Evolutionary conservation across 2,888 invertebrate species (phyloP), one percentile per base, ranked within the genome.

Genomic region (Metalampra italica): DNA sequence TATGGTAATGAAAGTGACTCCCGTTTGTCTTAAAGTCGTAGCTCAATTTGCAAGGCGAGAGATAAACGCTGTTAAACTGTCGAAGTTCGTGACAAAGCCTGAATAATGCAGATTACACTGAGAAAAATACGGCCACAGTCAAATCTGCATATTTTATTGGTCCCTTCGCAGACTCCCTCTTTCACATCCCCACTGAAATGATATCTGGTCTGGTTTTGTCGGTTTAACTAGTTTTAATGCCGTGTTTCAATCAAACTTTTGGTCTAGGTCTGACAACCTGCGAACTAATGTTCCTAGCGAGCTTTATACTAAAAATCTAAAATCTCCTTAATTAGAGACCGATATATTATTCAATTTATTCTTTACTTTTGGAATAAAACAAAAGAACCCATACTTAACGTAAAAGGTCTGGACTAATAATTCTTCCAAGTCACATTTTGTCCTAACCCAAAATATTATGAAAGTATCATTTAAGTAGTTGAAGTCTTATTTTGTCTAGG

Each of bases 11-110:
- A 89, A 85, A 87, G 82, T 82, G 86, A 85, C 80, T 87, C 82
- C 86, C 85, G 88, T 89, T 89, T 89, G 88, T 89, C 88, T 89
- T 85, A 82, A 89, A 88, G 87, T 88, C 88, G 88, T 86, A 84
- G 87, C 88, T 89, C 88, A 89, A 89, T 89, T 88, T 89, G 88
- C 88, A 86, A 88, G 84, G 84, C 84, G 85, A 83, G 85, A 88
- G 88, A 89, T 89, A 89, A 89, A 88, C 87, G 88, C 86, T 87
- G 88, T 87, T 89, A 88, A 89, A 89, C 88, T 87, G 88, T 89
- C 88, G 87, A 89, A 89, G 86, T 87, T 87, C 87, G 88, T 87
- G 87, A 87, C 88, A 83, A 84, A 86, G 88, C 83, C 87, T 89
- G 88, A 89, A 89, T 89, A 88, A 89, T 89, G 88, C 86, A 89